A percentile compares a stretch with the other conserved stretches of the same genome.
Conservation (phyloP, 2,797 vertebrate species). For the Karalla daura region DNA sequence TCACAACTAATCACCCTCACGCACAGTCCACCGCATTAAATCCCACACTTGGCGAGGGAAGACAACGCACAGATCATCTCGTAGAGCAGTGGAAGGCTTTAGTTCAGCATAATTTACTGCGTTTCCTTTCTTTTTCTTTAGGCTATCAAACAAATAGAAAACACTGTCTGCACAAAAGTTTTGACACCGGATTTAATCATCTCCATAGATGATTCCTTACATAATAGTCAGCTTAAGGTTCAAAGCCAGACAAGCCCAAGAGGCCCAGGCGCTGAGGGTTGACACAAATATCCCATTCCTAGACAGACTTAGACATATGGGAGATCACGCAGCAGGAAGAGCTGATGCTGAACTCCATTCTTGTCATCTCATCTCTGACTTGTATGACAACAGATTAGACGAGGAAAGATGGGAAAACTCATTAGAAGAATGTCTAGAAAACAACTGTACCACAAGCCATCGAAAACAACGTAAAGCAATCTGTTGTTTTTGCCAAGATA, state of each 20-base stretch:
- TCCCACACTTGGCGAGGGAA: slow-evolving; percentile 11
- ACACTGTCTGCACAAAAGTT: neutral
- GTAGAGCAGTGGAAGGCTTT: neutral
- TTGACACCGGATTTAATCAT: slow-evolving; percentile 45
- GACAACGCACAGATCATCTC: neutral
- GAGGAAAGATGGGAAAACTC: slow-evolving; percentile 18
- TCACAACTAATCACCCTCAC: slow-evolving; percentile 34
- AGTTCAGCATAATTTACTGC: neutral
- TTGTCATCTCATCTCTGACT: slow-evolving; percentile 41
- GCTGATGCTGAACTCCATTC: slow-evolving; percentile 29
- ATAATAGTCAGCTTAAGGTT: slow-evolving; percentile 55
- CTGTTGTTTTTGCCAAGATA: neutral
- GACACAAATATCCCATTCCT: slow-evolving; percentile 41
- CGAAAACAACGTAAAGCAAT: neutral
- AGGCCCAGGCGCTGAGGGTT: slow-evolving; percentile 18
- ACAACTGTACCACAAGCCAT: neutral
- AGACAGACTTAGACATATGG: slow-evolving; percentile 52
- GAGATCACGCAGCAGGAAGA: slow-evolving; percentile 31
- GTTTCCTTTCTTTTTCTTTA: neutral
- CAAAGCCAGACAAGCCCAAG: slow-evolving; percentile 10
- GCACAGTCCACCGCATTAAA: slow-evolving; percentile 8
- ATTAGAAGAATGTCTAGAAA: slow-evolving; percentile 20
- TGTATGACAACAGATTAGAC: slow-evolving; percentile 53
- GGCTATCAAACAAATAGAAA: neutral
- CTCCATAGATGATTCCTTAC: slow-evolving; percentile 25